Percentiles rank a stretch among this genome's conserved stretches.
Conservation (phyloP, 2,888 invertebrate species). For the Mimas tiliae region DNA sequence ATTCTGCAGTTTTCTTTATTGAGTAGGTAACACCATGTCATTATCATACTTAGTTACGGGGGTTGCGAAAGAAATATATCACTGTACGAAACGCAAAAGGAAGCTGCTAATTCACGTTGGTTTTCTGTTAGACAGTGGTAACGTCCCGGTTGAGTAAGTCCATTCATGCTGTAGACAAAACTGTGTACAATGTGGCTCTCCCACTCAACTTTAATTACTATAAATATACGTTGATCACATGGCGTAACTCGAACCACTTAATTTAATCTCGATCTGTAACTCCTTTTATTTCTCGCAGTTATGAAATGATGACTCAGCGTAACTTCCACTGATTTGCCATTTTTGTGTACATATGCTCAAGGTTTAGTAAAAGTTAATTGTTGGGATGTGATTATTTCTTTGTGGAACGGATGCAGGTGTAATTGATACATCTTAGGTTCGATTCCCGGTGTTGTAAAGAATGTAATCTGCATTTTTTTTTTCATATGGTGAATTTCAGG, state of each 20-base stretch:
- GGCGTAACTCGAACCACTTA: constrained; percentile 5
- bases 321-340: constrained; percentile 15
- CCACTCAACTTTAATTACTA: no score
- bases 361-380: constrained; percentile 9
- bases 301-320: constrained; percentile 13
- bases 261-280: not conserved
- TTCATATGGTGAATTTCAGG: no score
- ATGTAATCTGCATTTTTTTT: not conserved
- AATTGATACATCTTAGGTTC: not conserved
- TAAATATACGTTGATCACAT: not conserved
- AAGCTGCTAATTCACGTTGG: no score
- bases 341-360: constrained; percentile 4
- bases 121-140: no score
- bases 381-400: not conserved
- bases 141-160: no score
- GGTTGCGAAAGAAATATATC: no score
- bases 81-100: no score
- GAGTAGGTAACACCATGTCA: no score
- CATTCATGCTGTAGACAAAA: no score
- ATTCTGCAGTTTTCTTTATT: no score
- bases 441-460: not conserved
- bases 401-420: not conserved
- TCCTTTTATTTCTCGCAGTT: not conserved
- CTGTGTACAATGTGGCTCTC: no score
- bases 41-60: no score